Base-by-base conservation (phyloP, 2,113 vertebrate species). In the Solea solea region DNA sequence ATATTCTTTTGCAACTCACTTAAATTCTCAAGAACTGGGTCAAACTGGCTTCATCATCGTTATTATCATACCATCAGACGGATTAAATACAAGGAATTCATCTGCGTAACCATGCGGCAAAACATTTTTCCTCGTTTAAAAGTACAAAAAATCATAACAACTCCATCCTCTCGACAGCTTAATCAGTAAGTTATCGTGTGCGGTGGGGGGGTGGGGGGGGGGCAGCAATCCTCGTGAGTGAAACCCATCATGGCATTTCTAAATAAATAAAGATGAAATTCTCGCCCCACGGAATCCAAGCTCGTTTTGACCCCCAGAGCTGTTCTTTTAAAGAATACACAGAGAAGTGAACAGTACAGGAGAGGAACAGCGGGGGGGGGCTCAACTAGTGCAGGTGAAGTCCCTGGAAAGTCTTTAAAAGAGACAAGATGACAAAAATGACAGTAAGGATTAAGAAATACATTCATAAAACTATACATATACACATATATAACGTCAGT, bases 381-480 rank as follows among this genome's bases (percentile, higher is more conserved):
- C 84, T 62, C 45, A 73, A 61, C 50, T 16, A 48, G 63, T 8
- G 40, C 75, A 80, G 83, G 58, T 27, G 2, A 58, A 27, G 11
- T 57, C 80, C 84, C 57, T 50, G 69, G 58, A 88, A 85, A 74
- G 70, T 68, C 79, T 64, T 71, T 62, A 72, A 69, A 21, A 71
- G 46, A 83, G 72, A 78, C 60, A 72, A 83, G 57, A 86, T 53
- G 73, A 74, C 68, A 66, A 63, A 79, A 72, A n/a, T n/a, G n/a
- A n/a, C 79, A 72, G 48, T 76, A 49, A 82, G 80, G 70, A 50
- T 88, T 88, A 78, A 86, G 82, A 86, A 93, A 91, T 93, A 92
- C 90, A 91, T 92, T 92, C 91, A 92, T 71, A 86, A 92, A 92
- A 90, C 87, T 88, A 89, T 87, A 84, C 74, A 90, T 81, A 84